Conservation (phyloP, 2,888 invertebrate genomes). For the Lamellibrachia satsuma region DNA sequence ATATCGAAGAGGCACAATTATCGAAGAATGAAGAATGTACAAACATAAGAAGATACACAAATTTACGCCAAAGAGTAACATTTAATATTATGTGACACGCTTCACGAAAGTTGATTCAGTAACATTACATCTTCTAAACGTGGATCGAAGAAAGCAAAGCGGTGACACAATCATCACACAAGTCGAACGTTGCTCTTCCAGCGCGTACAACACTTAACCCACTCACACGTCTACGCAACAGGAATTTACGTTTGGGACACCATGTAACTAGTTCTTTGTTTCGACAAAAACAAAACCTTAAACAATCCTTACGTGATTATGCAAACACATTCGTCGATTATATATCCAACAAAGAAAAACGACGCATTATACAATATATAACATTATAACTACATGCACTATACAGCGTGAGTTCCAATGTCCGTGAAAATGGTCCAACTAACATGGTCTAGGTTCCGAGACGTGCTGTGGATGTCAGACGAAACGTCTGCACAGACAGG, state of each 20-base stretch:
- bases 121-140: neutral
- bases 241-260: no score
- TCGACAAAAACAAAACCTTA: neutral
- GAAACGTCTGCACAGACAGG: no score
- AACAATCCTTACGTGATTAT: neutral
- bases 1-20: neutral
- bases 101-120: neutral
- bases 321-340: neutral
- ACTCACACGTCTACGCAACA: neutral
- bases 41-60: neutral
- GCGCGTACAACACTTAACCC: neutral
- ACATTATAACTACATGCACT: no score
- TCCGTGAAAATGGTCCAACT: no score
- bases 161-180: neutral
- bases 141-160: neutral
- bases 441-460: no score
- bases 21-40: neutral
- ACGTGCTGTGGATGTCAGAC: no score
- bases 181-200: neutral
- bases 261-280: no score
- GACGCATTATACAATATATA: no score
- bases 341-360: neutral
- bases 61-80: neutral
- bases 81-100: no score
- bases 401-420: no score